A percentile compares a stretch with the other conserved stretches of the same genome.
Evolutionary conservation across 2,113 vertebrate species (phyloP).

Genomic region (Hippocampus abdominalis): DNA sequence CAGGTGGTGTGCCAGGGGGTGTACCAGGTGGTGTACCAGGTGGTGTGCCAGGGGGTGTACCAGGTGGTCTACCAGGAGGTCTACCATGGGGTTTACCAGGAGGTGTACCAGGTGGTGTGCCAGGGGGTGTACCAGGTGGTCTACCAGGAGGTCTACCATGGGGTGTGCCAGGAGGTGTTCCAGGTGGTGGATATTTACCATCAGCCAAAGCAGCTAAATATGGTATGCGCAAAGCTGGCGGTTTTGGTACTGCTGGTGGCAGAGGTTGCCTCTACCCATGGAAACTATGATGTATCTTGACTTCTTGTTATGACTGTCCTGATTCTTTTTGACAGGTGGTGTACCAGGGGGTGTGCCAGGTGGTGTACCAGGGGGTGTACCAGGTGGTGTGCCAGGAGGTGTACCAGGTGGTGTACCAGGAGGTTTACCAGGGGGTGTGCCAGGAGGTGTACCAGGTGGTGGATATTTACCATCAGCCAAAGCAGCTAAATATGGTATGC

Average conservation of each 20-base stretch:
- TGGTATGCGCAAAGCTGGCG: not conserved
- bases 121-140: conserved; percentile 25
- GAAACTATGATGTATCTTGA: not conserved
- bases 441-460: not conserved
- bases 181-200: not conserved
- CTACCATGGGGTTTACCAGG: conserved; percentile 29
- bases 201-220: conserved; percentile 9
- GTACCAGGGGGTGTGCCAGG: conserved; percentile 5
- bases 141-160: conserved; percentile 34
- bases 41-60: not conserved
- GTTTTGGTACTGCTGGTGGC: not conserved
- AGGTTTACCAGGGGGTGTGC: not conserved
- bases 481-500: conserved; percentile 5
- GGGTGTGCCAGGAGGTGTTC: not conserved
- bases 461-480: conserved; percentile 10
- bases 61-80: conserved; percentile 14
- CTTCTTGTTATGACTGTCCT: not conserved
- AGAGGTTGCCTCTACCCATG: not conserved
- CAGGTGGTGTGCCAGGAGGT: not conserved
- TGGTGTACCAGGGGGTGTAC: not conserved
- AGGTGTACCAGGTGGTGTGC: conserved; percentile 22
- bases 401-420: not conserved
- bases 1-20: not conserved
- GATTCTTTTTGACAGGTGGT: conserved; percentile 21
- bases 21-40: not conserved